These are phyloP conservation scores for Pituophis catenifer DNA, from an alignment of 2,113 vertebrate genomes.

Conservation along the genomic window DNA sequence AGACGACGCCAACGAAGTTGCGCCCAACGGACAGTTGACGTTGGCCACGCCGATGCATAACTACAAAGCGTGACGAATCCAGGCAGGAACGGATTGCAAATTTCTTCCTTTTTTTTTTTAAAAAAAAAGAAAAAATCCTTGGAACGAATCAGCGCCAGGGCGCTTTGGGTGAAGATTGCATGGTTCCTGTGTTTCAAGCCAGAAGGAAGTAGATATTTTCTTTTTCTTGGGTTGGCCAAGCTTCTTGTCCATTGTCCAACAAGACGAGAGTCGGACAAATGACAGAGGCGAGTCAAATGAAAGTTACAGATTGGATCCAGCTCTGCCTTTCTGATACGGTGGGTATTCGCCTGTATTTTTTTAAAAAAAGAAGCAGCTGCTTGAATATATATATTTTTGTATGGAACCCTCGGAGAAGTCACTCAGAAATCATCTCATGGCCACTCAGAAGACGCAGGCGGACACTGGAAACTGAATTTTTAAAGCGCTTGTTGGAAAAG, in stretches of 20 bases:
- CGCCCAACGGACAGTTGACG: constrained; percentile 90
- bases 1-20: constrained; percentile 87
- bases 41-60: constrained; percentile 86
- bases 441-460: constrained; percentile 44
- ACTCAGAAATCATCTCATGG: constrained; percentile 26
- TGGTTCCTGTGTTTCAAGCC: not conserved
- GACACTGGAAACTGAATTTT: constrained; percentile 36
- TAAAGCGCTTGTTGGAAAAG: constrained; percentile 30
- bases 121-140: too few species aligned
- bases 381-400: constrained; percentile 52
- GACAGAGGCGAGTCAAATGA: constrained; percentile 36
- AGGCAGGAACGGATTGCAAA: not conserved
- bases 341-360: constrained; percentile 42
- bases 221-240: constrained; percentile 7
- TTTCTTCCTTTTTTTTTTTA: too few species aligned
- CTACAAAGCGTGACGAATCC: constrained; percentile 79
- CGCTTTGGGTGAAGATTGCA: constrained; percentile 31
- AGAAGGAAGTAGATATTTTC: not conserved
- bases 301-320: constrained; percentile 32
- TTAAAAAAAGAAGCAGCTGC: not conserved
- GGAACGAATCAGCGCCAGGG: not conserved
- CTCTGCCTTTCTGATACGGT: constrained; percentile 44
- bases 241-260: constrained; percentile 40
- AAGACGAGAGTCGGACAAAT: not conserved
- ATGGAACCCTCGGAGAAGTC: constrained; percentile 37